phyloP scores from a whole-genome alignment of 2,113 vertebrate genomes.

The Elephantulus edwardii region DNA sequence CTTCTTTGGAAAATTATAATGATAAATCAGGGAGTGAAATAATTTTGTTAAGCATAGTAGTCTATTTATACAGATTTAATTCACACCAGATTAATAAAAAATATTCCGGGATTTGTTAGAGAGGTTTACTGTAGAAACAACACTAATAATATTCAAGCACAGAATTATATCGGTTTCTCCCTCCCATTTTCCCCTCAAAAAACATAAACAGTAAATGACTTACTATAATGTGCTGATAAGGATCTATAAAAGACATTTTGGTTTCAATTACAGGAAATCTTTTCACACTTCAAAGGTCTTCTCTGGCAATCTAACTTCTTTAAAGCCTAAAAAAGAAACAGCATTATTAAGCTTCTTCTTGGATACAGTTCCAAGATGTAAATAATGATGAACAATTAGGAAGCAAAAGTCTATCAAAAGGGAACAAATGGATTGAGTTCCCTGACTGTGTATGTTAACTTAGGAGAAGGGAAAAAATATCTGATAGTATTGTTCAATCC shows the following conservation, averaged over 20 bases:
- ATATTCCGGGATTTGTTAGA: neutral
- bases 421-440: neutral
- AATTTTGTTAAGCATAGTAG: neutral
- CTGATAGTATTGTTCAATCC: conserved; percentile 9
- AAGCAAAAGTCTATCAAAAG: neutral
- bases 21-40: neutral
- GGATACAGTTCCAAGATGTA: conserved; percentile 22
- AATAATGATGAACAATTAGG: neutral
- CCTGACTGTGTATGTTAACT: neutral
- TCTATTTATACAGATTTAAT: neutral
- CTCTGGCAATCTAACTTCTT: conserved; percentile 58
- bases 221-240: conserved; percentile 94
- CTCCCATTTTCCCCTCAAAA: neutral
- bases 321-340: conserved; percentile 69
- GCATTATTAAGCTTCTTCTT: conserved; percentile 52
- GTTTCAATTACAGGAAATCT: conserved; percentile 47
- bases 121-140: conserved; percentile 2
- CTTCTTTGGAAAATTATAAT: conserved; percentile 33
- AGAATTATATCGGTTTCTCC: neutral
- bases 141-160: neutral
- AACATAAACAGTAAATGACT: conserved; percentile 80
- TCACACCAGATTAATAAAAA: neutral
- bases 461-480: neutral
- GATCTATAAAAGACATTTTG: conserved; percentile 91
- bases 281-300: conserved; percentile 71